Evolutionary conservation across 2,113 vertebrate species (phyloP), one percentile per base, ranked within the genome.

Genomic region (Erythrocercus mccallii): DNA sequence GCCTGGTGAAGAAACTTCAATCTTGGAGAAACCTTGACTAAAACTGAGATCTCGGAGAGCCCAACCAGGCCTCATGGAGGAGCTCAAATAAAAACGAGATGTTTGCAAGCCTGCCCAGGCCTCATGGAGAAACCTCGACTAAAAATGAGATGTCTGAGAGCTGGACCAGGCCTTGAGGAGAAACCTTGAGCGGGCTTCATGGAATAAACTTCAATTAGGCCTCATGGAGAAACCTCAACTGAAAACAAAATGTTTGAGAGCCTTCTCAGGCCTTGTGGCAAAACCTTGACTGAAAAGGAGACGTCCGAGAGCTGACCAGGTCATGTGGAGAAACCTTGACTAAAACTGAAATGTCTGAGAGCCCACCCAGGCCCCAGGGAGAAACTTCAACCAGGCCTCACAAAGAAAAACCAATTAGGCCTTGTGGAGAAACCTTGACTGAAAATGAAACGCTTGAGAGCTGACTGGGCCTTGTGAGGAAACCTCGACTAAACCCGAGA

Each of bases 161-260:
- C 20, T 9, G 10, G 11, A 20, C 53, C 30, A 54, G 30, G 50
- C 27, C 10, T 17, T 3, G 4, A 19, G 18, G 31, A 28, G 18
- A 45, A 73, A 30, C 25, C 28, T 31, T 0, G 2, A 33, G 2
- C 53, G 31, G 53, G 53, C 30, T 17, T 15, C 1, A 3, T 19
- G 12, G 21, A 20, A 10, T n/a, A 61, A 73, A 35, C 40, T 18
- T 40, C 0, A 4, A 44, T 16, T n/a, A n/a, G n/a, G 40, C 40
- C 4, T 24, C 4, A 6, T 37, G 12, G 15, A 54, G 10, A 70
- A 25, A n/a, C 30, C 17, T 20, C 4, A 5, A 51, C 28, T 60
- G 25, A 60, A 37, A 37, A 6, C 6, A 12, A 61, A 17, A 33
- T 24, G 10, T 65, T 4, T 44, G 21, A 44, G 31, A 33, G 30